phyloP scores from a whole-genome alignment of 2,888 invertebrate genomes.

The Salticus scenicus region DNA sequence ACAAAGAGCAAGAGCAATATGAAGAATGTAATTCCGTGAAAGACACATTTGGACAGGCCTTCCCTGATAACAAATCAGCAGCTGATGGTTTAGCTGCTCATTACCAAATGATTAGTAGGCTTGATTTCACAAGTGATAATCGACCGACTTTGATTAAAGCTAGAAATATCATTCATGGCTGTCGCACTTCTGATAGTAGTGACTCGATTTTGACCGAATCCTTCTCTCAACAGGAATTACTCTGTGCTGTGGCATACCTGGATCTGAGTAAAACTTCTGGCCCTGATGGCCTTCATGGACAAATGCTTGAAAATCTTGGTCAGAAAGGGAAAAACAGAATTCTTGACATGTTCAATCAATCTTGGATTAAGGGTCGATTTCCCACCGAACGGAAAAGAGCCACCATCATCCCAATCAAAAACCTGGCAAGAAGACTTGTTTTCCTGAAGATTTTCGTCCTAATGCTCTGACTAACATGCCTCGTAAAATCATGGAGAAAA shows the following conservation, averaged over 20 bases:
- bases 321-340: background rate
- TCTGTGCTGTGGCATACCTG: background rate
- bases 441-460: background rate
- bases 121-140: background rate
- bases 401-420: constrained; percentile 17
- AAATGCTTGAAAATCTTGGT: constrained; percentile 29
- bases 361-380: background rate
- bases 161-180: constrained; percentile 13
- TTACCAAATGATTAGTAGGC: too few relatives aligned
- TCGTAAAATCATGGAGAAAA: background rate
- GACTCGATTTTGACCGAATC: background rate
- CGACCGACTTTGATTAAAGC: background rate
- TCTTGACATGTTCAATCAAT: background rate
- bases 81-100: background rate
- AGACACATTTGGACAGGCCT: constrained; percentile 3
- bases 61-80: background rate
- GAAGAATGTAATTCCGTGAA: constrained; percentile 16
- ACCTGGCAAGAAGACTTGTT: background rate
- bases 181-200: background rate
- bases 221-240: background rate
- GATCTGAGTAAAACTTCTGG: constrained; percentile 10
- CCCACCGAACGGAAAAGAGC: constrained; percentile 19
- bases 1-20: constrained; percentile 22
- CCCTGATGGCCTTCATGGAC: constrained; percentile 10
- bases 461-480: background rate